phyloP scores from a whole-genome alignment of 2,888 invertebrate genomes.

The Neoscelio sp. region DNA sequence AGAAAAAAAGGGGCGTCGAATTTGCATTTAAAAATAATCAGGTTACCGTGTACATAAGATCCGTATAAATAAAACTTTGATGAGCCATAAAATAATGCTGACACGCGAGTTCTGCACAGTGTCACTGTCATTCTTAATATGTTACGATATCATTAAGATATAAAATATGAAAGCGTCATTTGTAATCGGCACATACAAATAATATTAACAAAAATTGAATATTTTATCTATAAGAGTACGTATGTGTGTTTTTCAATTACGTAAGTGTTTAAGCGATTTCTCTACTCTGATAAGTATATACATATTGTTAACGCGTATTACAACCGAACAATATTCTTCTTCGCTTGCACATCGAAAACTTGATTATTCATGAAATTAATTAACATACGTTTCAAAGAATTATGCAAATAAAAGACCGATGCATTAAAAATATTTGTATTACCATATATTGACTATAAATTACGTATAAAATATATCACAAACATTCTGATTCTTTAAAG shows the following conservation, averaged over 20 bases:
- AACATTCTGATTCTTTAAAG: too few species aligned
- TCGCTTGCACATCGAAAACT: too few species aligned
- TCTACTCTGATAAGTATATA: too few species aligned
- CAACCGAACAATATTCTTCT: too few species aligned
- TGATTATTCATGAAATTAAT: too few species aligned
- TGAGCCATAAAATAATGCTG: slow-evolving; percentile 17
- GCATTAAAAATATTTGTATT: too few species aligned
- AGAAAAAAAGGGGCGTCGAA: neutral
- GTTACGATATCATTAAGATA: slow-evolving; percentile 7
- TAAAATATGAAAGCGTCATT: slow-evolving; percentile 1
- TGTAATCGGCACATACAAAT: slow-evolving; percentile 5
- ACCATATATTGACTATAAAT: too few species aligned
- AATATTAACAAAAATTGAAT: neutral
- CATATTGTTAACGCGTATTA: too few species aligned
- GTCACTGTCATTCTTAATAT: slow-evolving; percentile 17
- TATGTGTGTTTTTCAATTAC: neutral
- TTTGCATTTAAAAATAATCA: slow-evolving; percentile 12
- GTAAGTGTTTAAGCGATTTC: too few species aligned
- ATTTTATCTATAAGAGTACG: neutral
- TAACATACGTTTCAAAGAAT: too few species aligned
- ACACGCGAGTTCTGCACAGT: slow-evolving; percentile 9
- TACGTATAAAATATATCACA: too few species aligned
- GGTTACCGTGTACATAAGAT: neutral
- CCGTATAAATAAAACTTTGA: slow-evolving; percentile 1
- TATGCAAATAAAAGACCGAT: too few species aligned